These are phyloP conservation scores for Pteromalus puparum DNA, from an alignment of 1,140 invertebrate species.

Conservation along the genomic window DNA sequence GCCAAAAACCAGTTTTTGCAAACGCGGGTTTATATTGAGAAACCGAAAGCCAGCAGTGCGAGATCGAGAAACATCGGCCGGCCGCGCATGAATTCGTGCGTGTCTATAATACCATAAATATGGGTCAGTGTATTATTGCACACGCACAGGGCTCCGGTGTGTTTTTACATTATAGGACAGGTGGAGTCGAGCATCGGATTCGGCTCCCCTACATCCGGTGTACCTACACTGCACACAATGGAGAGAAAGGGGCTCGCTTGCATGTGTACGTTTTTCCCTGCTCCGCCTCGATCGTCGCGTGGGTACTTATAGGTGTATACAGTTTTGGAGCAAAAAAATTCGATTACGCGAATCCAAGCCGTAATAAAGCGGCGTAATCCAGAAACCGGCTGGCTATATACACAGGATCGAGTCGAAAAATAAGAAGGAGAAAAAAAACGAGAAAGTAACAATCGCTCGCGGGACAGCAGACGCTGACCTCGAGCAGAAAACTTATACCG, in stretches of 20 bases:
- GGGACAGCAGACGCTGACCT: constrained; percentile 23
- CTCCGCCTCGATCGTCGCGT: background rate
- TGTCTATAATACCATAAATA: background rate
- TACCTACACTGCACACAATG: background rate
- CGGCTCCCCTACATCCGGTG: background rate
- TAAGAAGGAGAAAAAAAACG: background rate
- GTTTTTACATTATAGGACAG: too few relatives aligned
- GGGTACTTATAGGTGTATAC: too few relatives aligned
- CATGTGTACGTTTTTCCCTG: background rate
- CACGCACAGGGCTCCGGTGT: too few relatives aligned
- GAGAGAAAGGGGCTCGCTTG: background rate
- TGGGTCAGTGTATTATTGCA: too few relatives aligned
- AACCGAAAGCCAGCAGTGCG: background rate
- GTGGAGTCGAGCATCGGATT: background rate
- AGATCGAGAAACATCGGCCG: background rate
- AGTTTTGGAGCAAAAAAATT: background rate
- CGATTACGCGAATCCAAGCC: background rate
- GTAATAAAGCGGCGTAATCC: constrained; percentile 14
- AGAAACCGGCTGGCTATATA: background rate
- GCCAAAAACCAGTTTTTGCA: background rate
- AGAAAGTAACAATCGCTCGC: constrained; percentile 25
- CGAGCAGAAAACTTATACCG: constrained; percentile 53
- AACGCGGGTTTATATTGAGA: background rate
- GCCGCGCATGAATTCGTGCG: background rate
- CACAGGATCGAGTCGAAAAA: background rate